These are phyloP conservation scores for Phymastichus coffea DNA, from an alignment of 1,140 invertebrate genomes.

Conservation along the genomic window DNA sequence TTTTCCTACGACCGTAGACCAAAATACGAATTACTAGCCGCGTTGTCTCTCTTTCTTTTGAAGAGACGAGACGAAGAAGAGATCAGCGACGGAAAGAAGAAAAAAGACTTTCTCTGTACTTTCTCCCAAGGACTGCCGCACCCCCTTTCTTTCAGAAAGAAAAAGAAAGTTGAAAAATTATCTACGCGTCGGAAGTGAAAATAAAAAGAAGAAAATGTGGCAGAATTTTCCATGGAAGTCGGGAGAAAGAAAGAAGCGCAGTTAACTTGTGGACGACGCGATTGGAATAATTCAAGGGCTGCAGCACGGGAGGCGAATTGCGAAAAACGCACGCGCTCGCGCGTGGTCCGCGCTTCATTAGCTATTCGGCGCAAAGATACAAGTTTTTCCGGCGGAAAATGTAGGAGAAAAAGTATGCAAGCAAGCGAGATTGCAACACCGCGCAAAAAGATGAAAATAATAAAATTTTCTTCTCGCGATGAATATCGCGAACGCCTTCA, in stretches of 20 bases:
- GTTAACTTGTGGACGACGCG: too few relatives aligned
- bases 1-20: conserved; percentile 26
- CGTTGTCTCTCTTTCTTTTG: too few relatives aligned
- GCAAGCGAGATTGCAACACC: too few relatives aligned
- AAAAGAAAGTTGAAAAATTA: conserved; percentile 9
- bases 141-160: not conserved
- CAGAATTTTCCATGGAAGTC: not conserved
- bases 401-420: conserved; percentile 8
- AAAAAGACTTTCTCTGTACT: conserved; percentile 46
- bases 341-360: conserved; percentile 56
- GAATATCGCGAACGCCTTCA: not conserved
- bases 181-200: not conserved
- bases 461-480: too few relatives aligned
- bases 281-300: conserved; percentile 57
- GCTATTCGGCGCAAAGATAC: conserved; percentile 50
- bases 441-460: too few relatives aligned
- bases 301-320: too few relatives aligned
- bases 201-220: not conserved
- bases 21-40: conserved; percentile 40
- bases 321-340: conserved; percentile 48
- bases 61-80: conserved; percentile 22
- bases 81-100: conserved; percentile 11
- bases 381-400: not conserved
- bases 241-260: not conserved
- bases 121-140: conserved; percentile 25